phyloP scores from a whole-genome alignment of 2,797 vertebrate species.

The Hippoglossus hippoglossus region DNA sequence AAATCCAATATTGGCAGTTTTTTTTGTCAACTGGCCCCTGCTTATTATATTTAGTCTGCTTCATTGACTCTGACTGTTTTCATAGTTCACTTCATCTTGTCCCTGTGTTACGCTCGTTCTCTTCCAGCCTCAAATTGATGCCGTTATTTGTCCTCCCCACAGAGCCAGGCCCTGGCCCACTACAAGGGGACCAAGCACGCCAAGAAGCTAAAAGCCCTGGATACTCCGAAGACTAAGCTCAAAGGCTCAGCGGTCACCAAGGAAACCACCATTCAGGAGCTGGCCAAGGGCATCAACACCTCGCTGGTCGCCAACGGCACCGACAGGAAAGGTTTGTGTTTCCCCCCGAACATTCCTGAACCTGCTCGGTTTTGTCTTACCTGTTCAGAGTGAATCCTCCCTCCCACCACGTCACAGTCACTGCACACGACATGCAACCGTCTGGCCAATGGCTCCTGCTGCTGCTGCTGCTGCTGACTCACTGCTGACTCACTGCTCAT shows the following conservation, averaged over 20 bases:
- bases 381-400: neutral
- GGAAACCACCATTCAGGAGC: conserved; percentile 87
- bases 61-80: conserved; percentile 25
- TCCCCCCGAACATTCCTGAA: conserved; percentile 33
- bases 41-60: conserved; percentile 35
- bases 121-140: conserved; percentile 81
- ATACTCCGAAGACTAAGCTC: conserved; percentile 95
- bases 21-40: conserved; percentile 11
- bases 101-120: conserved; percentile 27
- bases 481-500: neutral
- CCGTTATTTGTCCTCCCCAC: conserved; percentile 89
- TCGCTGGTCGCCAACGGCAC: conserved; percentile 85
- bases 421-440: conserved; percentile 28
- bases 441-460: neutral
- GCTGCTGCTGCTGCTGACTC: neutral
- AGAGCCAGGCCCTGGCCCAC: conserved; percentile 99
- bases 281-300: conserved; percentile 87
- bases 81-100: conserved; percentile 45
- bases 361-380: conserved; percentile 13
- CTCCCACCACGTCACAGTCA: conserved; percentile 13
- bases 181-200: conserved; percentile 99
- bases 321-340: conserved; percentile 93
- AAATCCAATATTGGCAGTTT: neutral
- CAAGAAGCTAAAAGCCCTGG: conserved; percentile 99
- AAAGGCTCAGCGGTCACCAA: conserved; percentile 86